phyloP scores from a whole-genome alignment of 2,888 invertebrate genomes.

The Galerucella calmariensis region DNA sequence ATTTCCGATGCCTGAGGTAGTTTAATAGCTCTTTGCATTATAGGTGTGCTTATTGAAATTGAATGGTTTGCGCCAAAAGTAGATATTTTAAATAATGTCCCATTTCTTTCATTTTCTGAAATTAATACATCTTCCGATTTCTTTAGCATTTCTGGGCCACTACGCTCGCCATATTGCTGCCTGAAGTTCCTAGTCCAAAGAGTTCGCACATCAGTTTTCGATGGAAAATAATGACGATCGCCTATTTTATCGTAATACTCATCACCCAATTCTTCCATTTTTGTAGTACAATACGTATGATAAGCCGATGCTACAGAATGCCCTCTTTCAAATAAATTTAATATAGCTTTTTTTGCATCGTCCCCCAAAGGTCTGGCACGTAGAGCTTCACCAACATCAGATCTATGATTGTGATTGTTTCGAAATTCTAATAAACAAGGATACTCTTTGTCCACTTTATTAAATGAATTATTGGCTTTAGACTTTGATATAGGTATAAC shows the following conservation, averaged over 20 bases:
- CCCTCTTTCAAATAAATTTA: conserved; percentile 21
- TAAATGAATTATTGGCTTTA: no score
- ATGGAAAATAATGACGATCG: conserved; percentile 26
- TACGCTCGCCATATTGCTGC: conserved; percentile 19
- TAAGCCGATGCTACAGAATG: conserved; percentile 23
- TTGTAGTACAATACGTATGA: conserved; percentile 23
- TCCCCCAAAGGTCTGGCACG: no score
- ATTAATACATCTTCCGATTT: conserved; percentile 17
- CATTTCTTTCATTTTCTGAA: no score
- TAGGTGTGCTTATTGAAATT: conserved; percentile 35
- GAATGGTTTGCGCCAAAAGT: no score
- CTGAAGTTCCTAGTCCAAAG: conserved; percentile 30
- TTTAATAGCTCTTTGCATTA: conserved; percentile 35
- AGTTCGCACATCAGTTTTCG: conserved; percentile 28
- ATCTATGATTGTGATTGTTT: no score
- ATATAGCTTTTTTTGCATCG: conserved; percentile 14
- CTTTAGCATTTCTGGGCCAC: conserved; percentile 22
- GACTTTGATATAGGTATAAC: no score
- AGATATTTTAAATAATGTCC: no score
- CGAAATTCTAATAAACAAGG: no score
- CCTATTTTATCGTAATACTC: conserved; percentile 7
- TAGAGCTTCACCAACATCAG: no score
- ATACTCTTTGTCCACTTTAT: no score
- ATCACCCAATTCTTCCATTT: conserved; percentile 27
- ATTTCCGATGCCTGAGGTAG: conserved; percentile 30